Conservation (phyloP, 1,140 invertebrate genomes). For the Drosophila watanabei region DNA sequence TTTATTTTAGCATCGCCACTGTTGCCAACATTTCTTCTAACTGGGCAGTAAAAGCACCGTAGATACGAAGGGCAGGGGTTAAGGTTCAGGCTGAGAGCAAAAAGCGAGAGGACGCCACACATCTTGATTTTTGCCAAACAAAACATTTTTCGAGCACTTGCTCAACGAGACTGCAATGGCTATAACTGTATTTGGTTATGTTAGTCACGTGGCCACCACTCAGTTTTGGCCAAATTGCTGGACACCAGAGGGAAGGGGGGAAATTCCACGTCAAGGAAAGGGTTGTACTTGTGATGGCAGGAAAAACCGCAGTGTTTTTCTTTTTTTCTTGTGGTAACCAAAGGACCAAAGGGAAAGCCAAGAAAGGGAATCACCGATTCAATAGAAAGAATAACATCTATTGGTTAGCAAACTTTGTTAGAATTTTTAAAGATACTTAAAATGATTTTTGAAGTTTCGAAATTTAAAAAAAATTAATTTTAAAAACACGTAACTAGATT, state of each 20-base stretch:
- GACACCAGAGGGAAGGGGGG: conserved; percentile 26
- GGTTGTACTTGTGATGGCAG: conserved; percentile 19
- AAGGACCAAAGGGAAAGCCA: conserved; percentile 7
- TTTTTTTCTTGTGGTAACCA: conserved; percentile 22
- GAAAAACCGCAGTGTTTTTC: conserved; percentile 32
- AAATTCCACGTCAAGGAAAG: not conserved
- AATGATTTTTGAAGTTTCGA: not conserved
- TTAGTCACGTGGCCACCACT: conserved; percentile 79
- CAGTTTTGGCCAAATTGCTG: conserved; percentile 73
- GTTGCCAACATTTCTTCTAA: conserved; percentile 59
- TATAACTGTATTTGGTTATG: conserved; percentile 80
- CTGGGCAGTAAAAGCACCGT: conserved; percentile 51
- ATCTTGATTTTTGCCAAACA: conserved; percentile 84
- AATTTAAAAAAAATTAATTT: not conserved
- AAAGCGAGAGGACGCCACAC: conserved; percentile 55
- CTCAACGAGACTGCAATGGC: conserved; percentile 41
- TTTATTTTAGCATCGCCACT: conserved; percentile 21
- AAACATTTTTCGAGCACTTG: conserved; percentile 77
- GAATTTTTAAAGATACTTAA: not conserved
- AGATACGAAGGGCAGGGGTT: not conserved
- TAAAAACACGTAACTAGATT: not conserved
- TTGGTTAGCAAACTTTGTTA: not conserved
- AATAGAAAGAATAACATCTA: not conserved
- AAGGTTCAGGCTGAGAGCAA: conserved; percentile 29
- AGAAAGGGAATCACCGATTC: not conserved